Evolutionary conservation across 2,113 vertebrate genomes (phyloP).

Genomic region (Podocnemis expansa): DNA sequence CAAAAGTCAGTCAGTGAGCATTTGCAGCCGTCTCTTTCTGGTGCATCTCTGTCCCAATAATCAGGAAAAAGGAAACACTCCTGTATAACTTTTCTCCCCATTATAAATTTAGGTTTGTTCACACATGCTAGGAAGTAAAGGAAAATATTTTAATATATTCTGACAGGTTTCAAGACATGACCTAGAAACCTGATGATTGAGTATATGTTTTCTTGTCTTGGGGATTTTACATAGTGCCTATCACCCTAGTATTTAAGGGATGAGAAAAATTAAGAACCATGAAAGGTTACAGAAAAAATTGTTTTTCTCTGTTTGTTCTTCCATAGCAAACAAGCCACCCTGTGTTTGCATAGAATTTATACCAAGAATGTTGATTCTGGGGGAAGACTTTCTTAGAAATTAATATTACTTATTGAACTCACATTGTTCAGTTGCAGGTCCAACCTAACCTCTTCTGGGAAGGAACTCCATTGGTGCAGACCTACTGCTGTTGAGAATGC

Average conservation of each 20-base stretch:
- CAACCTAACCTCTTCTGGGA: not conserved
- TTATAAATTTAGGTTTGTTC: slow-evolving; percentile 51
- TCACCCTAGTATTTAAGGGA: not conserved
- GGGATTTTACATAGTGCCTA: not conserved
- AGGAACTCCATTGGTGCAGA: not conserved
- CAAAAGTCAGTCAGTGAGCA: slow-evolving; percentile 47
- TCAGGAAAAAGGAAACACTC: slow-evolving; percentile 20
- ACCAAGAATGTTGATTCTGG: not conserved
- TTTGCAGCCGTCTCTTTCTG: slow-evolving; percentile 41
- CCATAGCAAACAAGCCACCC: not conserved
- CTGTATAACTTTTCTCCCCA: slow-evolving; percentile 16
- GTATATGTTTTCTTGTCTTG: not conserved
- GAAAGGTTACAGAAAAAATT: not conserved
- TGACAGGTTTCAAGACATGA: not conserved
- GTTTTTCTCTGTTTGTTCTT: not conserved
- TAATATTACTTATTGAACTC: not conserved
- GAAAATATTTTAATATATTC: slow-evolving; percentile 1
- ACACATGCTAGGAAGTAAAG: slow-evolving; percentile 31
- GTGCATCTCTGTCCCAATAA: slow-evolving; percentile 47
- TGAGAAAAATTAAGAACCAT: not conserved
- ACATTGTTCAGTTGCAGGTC: not conserved
- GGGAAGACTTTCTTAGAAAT: not conserved
- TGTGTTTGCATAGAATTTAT: not conserved
- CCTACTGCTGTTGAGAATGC: not conserved
- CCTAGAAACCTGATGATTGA: not conserved